Conservation (phyloP, 2,888 invertebrate species). For the Drosophila borealis region DNA sequence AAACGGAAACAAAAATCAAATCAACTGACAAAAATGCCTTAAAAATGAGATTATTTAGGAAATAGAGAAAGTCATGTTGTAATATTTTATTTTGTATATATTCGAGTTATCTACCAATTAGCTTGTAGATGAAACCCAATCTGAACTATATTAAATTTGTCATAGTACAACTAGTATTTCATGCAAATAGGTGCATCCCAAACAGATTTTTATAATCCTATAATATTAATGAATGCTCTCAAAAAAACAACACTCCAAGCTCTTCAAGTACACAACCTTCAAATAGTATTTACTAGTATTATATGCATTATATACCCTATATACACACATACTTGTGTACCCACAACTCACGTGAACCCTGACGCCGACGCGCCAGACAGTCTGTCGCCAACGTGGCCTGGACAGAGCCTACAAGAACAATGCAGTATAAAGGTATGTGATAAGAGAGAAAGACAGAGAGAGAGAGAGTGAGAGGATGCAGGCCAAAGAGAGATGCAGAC, state of each 20-base stretch:
- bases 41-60: not conserved
- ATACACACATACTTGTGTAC: constrained; percentile 26
- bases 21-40: not conserved
- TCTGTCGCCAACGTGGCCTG: constrained; percentile 71
- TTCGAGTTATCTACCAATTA: too few relatives aligned
- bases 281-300: constrained; percentile 31
- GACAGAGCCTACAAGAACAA: constrained; percentile 17
- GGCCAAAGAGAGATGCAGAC: constrained; percentile 18
- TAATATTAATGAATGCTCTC: constrained; percentile 60
- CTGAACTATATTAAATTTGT: not conserved
- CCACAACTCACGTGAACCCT: constrained; percentile 33
- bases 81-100: too few relatives aligned
- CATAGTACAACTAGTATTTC: constrained; percentile 1
- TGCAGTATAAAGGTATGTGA: not conserved
- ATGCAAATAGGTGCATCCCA: constrained; percentile 25
- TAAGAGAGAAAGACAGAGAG: constrained; percentile 2
- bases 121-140: too few relatives aligned
- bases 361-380: constrained; percentile 76
- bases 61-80: not conserved
- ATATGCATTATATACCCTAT: constrained; percentile 26
- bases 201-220: constrained; percentile 52
- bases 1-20: not conserved
- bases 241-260: constrained; percentile 28
- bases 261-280: constrained; percentile 5
- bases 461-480: not conserved